Evolutionary conservation across 2,888 invertebrate genomes (phyloP), one percentile per base, ranked within the genome.

Genomic region (Azorinus chamasolen): DNA sequence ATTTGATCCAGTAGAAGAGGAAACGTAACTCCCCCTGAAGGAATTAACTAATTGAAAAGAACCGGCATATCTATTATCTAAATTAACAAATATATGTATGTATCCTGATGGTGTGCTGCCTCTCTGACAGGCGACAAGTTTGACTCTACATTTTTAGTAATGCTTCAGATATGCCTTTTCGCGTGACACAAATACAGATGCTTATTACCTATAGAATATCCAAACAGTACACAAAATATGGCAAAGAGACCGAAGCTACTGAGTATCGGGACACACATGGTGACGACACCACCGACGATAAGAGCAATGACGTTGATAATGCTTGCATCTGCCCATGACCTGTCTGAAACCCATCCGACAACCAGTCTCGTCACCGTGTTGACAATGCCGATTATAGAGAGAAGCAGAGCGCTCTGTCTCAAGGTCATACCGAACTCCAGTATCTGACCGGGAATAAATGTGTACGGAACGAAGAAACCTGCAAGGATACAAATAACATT

Each of bases 391-490:
- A 77, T 80, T 2, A 80, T 43, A 2, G 80, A 73, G 0, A 80
- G 76, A 50, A 80, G 41, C 2, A 76, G 22, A 6, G 79, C 76
- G 20, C 61, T 72, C 62, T 80, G 53, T 18, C 43, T 51, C 39
- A 69, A 54, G 5, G 71, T 57, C 32, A 91, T 76, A 8, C 85
- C 84, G 39, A 79, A 57, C 16, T 66, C 69, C 20, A 70, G 63
- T 14, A 87, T 84, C 46, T 83, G 46, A 51, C 72, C 83, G 8
- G 88, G 89, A 65, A 97, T 94, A 88, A 96, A 98, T 93, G 96
- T 95, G 92, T 97, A 98, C 0, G 99, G 99, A 5, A 98, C 96
- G 92, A 97, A 99, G 94, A 98, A 97, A 81, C 98, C 98, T 95
- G 97, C 12, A 59, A 25, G n/a, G 4, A 46, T 6, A 32, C n/a